Evolutionary conservation across 2,797 vertebrate species (phyloP).

Genomic region (Antrozous pallidus): DNA sequence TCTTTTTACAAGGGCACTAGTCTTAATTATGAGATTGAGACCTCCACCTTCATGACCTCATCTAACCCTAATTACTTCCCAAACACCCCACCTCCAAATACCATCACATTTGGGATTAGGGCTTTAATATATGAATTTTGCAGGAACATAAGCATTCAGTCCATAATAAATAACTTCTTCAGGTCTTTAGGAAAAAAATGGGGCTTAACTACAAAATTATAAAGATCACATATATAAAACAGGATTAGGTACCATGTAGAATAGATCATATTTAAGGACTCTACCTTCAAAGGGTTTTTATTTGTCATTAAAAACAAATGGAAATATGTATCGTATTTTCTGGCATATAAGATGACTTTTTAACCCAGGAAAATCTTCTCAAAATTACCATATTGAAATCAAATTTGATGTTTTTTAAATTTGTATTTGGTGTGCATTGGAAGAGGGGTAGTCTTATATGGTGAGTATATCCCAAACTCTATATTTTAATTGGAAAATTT

Average conservation of each 20-base stretch:
- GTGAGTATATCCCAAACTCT: too few species aligned
- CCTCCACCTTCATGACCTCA: not conserved
- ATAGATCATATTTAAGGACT: not conserved
- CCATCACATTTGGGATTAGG: not conserved
- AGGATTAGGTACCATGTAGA: not conserved
- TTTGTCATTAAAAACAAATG: slow-evolving; percentile 19
- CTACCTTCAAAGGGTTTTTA: slow-evolving; percentile 8
- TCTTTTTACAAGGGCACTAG: not conserved
- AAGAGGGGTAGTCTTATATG: too few species aligned
- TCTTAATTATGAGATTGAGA: not conserved
- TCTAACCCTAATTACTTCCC: not conserved
- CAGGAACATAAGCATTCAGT: not conserved
- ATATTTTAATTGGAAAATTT: too few species aligned
- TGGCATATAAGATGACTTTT: too few species aligned
- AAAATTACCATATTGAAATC: too few species aligned
- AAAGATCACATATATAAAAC: not conserved
- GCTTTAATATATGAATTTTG: not conserved
- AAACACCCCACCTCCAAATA: not conserved
- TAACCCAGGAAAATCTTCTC: too few species aligned
- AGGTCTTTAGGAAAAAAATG: slow-evolving; percentile 11
- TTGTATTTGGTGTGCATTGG: too few species aligned
- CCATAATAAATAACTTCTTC: not conserved
- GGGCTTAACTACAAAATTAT: not conserved
- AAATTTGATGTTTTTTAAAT: too few species aligned
- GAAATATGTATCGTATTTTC: too few species aligned